Base-by-base conservation (phyloP, 2,113 vertebrate species). In the Hiodon tergisus region DNA sequence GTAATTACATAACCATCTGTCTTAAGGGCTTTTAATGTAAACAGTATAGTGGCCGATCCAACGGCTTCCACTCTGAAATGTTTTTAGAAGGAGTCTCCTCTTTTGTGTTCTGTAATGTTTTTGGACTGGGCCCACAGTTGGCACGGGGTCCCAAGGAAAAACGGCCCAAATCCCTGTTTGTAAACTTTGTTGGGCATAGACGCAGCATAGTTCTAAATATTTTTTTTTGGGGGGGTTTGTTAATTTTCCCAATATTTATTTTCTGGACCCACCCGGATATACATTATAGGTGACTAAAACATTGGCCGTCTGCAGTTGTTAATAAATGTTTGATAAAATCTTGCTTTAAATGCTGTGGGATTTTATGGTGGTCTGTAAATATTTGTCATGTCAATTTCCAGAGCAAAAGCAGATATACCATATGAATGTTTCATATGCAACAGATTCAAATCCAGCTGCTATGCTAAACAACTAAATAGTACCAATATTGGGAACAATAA, bases 1-100 rank as follows among this genome's bases (percentile, higher is more conserved):
- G 51, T 71, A 71, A 74, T 77, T 74, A 71, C 61, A 74, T 67
- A 77, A 77, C 73, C 68, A 75, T 66, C 55, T 77, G 72, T 75
- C 52, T n/a, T 5, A 8, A 57, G 48, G 59, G 50, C 68, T 60
- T n/a, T 53, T 17, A 31, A 47, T 46, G 58, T 57, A 74, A 77
- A 78, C 72, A 75, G 13, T 58, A 74, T 14, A 66, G 57, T 71
- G 47, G 54, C 55, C 50, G n/a, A 71, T 52, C 47, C 60, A 60
- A 11, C 51, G 17, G 68, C 57, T 60, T 76, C 50, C 46, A 62
- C 11, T 13, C 31, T 31, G 31, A 74, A 77, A 68, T 72, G 58
- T 71, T 72, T 73, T 47, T 17, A 69, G 46, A 75, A 67, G 75
- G 17, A 68, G 11, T 58, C 14, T 72, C 51, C 50, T 76, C 58